phyloP scores from a whole-genome alignment of 2,888 invertebrate genomes.

The Ennomos erosarius region DNA sequence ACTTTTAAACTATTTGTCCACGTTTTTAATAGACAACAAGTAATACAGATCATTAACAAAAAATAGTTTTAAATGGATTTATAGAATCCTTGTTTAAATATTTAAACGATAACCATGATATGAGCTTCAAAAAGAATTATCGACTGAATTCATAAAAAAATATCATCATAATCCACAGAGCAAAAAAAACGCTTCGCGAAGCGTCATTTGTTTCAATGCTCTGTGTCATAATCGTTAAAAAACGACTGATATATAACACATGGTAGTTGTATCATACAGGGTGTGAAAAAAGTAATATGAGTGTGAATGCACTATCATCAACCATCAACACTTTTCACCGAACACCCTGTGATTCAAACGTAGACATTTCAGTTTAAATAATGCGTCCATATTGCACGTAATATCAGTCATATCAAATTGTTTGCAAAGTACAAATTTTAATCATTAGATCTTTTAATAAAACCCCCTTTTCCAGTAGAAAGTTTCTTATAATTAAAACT shows the following conservation, averaged over 20 bases:
- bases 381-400: conserved; percentile 44
- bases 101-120: conserved; percentile 3
- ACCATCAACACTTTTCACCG: conserved; percentile 26
- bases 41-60: too few relatives aligned
- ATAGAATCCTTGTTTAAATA: too few relatives aligned
- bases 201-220: too few relatives aligned
- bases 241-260: conserved; percentile 36
- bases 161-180: too few relatives aligned
- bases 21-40: too few relatives aligned
- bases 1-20: conserved; percentile 1
- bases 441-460: conserved; percentile 27
- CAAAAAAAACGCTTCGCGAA: too few relatives aligned
- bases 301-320: conserved; percentile 33
- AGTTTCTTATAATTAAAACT: conserved; percentile 10
- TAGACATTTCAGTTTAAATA: conserved; percentile 29
- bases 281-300: conserved; percentile 27
- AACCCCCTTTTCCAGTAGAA: neutral
- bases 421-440: conserved; percentile 64
- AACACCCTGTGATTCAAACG: conserved; percentile 36
- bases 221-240: conserved; percentile 31
- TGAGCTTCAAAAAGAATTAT: conserved; percentile 29
- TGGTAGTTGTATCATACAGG: conserved; percentile 36
- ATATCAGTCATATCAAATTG: conserved; percentile 64
- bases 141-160: conserved; percentile 42
- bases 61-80: too few relatives aligned